Conservation (phyloP, 1,140 invertebrate species). For the Akabosia matsudoensis region DNA sequence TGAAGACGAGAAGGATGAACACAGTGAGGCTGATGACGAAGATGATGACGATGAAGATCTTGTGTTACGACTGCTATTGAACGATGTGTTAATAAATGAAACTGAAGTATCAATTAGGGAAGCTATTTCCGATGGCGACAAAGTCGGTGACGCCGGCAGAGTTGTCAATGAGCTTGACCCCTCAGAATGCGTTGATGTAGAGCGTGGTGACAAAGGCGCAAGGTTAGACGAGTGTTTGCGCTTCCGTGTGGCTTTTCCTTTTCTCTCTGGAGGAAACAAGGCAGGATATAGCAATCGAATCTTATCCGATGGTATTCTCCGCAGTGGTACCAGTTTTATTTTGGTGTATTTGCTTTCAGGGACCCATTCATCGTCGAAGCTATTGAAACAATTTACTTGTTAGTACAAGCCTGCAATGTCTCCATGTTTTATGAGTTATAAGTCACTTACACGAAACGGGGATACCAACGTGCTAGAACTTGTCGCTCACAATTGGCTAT, state of each 20-base stretch:
- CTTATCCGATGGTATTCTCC: conserved; percentile 52
- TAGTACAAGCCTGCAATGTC: background rate
- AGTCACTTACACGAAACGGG: conserved; percentile 64
- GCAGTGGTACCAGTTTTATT: conserved; percentile 57
- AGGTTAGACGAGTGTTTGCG: conserved; percentile 24
- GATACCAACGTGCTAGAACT: conserved; percentile 66
- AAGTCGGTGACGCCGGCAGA: background rate
- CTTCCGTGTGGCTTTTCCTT: conserved; percentile 40
- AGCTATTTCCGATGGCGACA: background rate
- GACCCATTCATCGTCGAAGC: conserved; percentile 63
- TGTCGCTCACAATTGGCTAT: conserved; percentile 60
- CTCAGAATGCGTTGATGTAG: conserved; percentile 11
- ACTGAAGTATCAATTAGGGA: background rate
- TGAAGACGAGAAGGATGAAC: conserved; percentile 10
- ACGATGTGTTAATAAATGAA: background rate
- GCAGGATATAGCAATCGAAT: conserved; percentile 39
- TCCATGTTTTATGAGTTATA: background rate
- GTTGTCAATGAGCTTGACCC: background rate
- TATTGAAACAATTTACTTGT: conserved; percentile 49
- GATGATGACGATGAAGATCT: conserved; percentile 28
- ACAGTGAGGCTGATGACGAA: conserved; percentile 16
- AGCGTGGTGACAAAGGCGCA: background rate
- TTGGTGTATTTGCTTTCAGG: conserved; percentile 57
- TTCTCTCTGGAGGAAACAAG: conserved; percentile 40
- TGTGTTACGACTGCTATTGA: background rate